A percentile compares a stretch with the other conserved stretches of the same genome.
Conservation (phyloP, 1,140 invertebrate genomes). For the Drosophila insularis region DNA sequence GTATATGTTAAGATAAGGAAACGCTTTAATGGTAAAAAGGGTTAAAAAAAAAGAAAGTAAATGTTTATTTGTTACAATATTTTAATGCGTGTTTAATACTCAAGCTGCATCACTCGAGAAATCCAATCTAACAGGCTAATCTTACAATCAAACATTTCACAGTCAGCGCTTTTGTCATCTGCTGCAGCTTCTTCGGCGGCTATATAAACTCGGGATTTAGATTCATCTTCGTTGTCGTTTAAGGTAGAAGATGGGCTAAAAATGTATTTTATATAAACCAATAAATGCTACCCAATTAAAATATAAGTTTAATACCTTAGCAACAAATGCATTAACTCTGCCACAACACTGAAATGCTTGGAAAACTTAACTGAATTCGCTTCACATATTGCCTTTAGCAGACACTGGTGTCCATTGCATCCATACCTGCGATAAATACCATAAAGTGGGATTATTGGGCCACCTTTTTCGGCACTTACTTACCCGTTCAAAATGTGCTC, state of each 20-base stretch:
- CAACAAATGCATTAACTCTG: constrained; percentile 52
- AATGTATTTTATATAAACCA: not conserved
- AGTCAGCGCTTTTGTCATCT: not conserved
- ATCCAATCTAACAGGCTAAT: constrained; percentile 53
- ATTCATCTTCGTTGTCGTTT: constrained; percentile 22
- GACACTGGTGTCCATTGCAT: constrained; percentile 55
- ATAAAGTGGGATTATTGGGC: not conserved
- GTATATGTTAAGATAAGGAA: constrained; percentile 39
- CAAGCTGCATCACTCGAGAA: constrained; percentile 28
- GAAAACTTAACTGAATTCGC: constrained; percentile 47
- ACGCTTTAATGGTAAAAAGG: not conserved
- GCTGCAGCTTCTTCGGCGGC: constrained; percentile 39
- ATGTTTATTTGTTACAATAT: too few species aligned
- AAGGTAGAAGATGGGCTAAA: constrained; percentile 33
- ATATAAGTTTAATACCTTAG: constrained; percentile 36
- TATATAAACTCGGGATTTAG: constrained; percentile 27
- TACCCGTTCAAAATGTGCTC: constrained; percentile 58
- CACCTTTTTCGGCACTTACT: constrained; percentile 8
- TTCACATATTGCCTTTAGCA: constrained; percentile 58
- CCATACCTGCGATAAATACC: constrained; percentile 40
- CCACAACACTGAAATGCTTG: constrained; percentile 41
- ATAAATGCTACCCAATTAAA: not conserved
- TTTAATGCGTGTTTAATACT: not conserved
- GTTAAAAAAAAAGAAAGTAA: too few species aligned
- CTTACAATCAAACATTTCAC: constrained; percentile 52